phyloP scores from a whole-genome alignment of 2,113 vertebrate genomes.

The Pogona vitticeps region DNA sequence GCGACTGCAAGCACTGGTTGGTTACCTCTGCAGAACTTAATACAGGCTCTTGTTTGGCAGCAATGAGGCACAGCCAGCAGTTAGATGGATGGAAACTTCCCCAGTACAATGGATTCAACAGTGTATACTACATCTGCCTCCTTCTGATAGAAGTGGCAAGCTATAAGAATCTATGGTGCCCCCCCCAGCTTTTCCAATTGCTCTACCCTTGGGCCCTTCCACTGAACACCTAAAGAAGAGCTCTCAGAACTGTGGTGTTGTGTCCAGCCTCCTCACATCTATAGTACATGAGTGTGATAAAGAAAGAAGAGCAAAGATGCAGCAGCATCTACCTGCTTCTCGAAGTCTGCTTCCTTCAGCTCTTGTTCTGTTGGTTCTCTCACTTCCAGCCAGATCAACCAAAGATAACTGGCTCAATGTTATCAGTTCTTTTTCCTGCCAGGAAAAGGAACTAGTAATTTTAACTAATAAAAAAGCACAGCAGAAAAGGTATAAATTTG shows the following conservation, averaged over 20 bases:
- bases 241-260: neutral
- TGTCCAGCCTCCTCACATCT: neutral
- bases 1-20: too few species aligned
- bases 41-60: neutral
- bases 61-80: neutral
- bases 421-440: slow-evolving; percentile 91
- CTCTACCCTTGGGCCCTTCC: too few species aligned
- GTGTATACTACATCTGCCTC: too few species aligned
- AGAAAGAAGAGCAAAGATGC: neutral
- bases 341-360: slow-evolving; percentile 91
- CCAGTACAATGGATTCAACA: neutral
- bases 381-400: slow-evolving; percentile 96
- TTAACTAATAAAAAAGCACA: neutral
- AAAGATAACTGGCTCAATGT: slow-evolving; percentile 90
- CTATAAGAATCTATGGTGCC: neutral
- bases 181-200: neutral
- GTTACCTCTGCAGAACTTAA: neutral
- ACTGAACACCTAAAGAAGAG: neutral
- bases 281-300: too few species aligned
- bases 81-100: neutral
- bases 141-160: neutral
- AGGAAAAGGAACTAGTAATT: neutral
- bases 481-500: too few species aligned
- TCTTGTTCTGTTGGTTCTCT: slow-evolving; percentile 92
- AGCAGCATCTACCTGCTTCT: slow-evolving; percentile 85